phyloP scores from a whole-genome alignment of 2,888 invertebrate species.

The Eupithecia tripunctaria region DNA sequence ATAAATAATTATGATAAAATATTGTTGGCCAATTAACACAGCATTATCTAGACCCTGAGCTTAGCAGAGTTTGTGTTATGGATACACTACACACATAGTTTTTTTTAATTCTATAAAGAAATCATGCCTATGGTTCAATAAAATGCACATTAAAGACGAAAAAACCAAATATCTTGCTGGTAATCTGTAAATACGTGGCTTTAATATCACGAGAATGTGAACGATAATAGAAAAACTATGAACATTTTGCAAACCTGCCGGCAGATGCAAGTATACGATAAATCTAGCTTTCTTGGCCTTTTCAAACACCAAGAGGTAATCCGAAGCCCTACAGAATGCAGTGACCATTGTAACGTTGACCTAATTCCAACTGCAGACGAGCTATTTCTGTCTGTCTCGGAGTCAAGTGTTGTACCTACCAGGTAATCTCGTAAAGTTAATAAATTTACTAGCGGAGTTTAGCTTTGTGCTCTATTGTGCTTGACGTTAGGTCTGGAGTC shows the following conservation, averaged over 20 bases:
- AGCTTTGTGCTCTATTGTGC: slow-evolving; percentile 8
- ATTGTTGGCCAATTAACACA: too few relatives aligned
- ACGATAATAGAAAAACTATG: background rate
- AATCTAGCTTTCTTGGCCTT: slow-evolving; percentile 4
- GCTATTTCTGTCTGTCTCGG: slow-evolving; percentile 31
- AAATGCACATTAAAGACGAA: background rate
- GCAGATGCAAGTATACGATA: background rate
- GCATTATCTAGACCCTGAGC: too few relatives aligned
- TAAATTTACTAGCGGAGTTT: slow-evolving; percentile 23
- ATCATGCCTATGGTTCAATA: background rate
- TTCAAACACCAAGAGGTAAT: slow-evolving; percentile 20
- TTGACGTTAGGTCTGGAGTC: background rate
- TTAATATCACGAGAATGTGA: background rate
- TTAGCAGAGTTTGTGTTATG: too few relatives aligned
- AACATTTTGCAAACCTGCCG: background rate
- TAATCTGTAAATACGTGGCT: background rate
- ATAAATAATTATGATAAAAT: too few relatives aligned
- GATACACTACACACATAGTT: too few relatives aligned
- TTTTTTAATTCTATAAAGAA: too few relatives aligned
- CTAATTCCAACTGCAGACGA: slow-evolving; percentile 29
- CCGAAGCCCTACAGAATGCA: slow-evolving; percentile 26
- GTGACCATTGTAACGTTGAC: slow-evolving; percentile 37
- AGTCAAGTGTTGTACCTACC: slow-evolving; percentile 9
- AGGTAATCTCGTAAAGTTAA: slow-evolving; percentile 32
- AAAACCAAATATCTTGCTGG: background rate